phyloP scores from a whole-genome alignment of 2,888 invertebrate species.

The Mimachlamys varia region DNA sequence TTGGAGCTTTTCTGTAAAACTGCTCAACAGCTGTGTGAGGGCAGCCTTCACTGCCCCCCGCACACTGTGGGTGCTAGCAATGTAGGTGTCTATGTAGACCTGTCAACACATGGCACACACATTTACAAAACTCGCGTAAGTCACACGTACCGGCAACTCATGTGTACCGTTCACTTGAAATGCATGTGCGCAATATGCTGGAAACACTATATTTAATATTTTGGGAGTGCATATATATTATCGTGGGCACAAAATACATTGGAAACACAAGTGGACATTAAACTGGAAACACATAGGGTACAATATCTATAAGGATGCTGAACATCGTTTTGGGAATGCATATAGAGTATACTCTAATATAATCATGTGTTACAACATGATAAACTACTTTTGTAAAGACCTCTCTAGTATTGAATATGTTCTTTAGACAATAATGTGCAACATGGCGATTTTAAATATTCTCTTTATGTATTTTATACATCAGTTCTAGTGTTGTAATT shows the following conservation, averaged over 20 bases:
- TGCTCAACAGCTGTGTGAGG: conserved; percentile 93
- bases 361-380: too few species aligned
- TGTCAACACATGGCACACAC: conserved; percentile 55
- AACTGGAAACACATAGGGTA: too few species aligned
- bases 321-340: too few species aligned
- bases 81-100: conserved; percentile 79
- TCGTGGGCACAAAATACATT: background rate
- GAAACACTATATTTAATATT: background rate
- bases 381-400: too few species aligned
- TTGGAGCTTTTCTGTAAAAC: conserved; percentile 84
- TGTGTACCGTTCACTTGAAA: background rate
- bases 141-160: background rate
- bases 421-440: too few species aligned
- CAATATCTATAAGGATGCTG: too few species aligned
- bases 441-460: too few species aligned
- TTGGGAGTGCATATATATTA: background rate
- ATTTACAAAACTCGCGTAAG: background rate
- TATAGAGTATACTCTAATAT: too few species aligned
- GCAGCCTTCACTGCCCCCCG: conserved; percentile 94
- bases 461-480: too few species aligned
- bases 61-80: conserved; percentile 80
- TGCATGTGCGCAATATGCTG: background rate
- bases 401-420: too few species aligned
- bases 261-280: too few species aligned
- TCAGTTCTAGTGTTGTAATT: too few species aligned